Evolutionary conservation across 2,113 vertebrate species (phyloP), one percentile per base, ranked within the genome.

Genomic region (Microcebus ravelobensis): DNA sequence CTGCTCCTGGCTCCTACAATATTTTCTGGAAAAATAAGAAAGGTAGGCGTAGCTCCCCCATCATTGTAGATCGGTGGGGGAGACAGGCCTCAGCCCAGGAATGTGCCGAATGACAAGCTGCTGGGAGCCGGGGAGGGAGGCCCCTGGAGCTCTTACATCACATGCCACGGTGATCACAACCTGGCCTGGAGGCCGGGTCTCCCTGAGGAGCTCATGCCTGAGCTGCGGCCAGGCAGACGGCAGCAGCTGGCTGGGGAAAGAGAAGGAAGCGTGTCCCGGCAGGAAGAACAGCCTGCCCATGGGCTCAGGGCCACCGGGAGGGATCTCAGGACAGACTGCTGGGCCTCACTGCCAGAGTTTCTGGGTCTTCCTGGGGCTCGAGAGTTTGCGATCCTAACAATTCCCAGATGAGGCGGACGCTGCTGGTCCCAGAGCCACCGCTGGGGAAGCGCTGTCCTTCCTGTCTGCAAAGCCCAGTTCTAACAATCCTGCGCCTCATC

Each of bases 121-220:
- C 15, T 11, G 25, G 73, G 29, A 18, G 20, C 6, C 34, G 18
- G 11, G 71, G 45, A 29, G 55, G 65, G 14, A 29, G 3, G 34
- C 23, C 6, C 39, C 29, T 83, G n/a, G 83, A 74, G 27, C 48
- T 48, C 36, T 39, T 45, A 48, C 6, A 39, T 12, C 0, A 25
- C 1, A 0, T 42, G 34, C 42, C 5, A 36, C 1, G 7, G 34
- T 20, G 68, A 34, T n/a, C 12, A 31, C 0, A 1, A 34, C n/a
- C 29, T 59, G 29, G 34, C n/a, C 67, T 52, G 39, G n/a, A 50
- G 57, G 23, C 11, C 13, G 2, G 27, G 63, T 8, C 50, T 84
- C 50, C 39, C 74, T 27, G 65, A 87, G 90, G 87, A 74, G 55
- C 42, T 6, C 50, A 1, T 6, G 10, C 50, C 67, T 31, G 67